Evolutionary conservation across 53 echinoderm and acorn worm species (phyloP).

Genomic region (Apostichopus leukothele): DNA sequence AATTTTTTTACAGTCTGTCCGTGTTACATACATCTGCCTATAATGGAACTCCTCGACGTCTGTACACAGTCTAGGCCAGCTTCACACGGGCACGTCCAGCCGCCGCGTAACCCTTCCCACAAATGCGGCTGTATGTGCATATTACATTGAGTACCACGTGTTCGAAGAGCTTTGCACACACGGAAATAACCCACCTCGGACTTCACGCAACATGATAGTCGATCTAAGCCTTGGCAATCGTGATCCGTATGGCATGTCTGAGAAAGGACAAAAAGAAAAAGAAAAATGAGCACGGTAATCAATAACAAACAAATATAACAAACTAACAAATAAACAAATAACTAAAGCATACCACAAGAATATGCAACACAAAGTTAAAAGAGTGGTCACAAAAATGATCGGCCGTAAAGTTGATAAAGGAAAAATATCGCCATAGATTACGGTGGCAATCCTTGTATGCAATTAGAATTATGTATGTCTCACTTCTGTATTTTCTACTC

Average conservation of each 20-base stretch:
- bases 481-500: too few species aligned
- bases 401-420: too few species aligned
- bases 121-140: slow-evolving; percentile 30
- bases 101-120: slow-evolving; percentile 38
- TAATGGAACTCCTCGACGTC: slow-evolving; percentile 1
- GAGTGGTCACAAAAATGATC: too few species aligned
- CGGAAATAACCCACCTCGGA: slow-evolving; percentile 40
- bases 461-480: too few species aligned
- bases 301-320: too few species aligned
- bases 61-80: slow-evolving; percentile 6
- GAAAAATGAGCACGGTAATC: background rate
- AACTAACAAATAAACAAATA: too few species aligned
- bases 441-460: too few species aligned
- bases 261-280: background rate
- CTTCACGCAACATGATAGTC: slow-evolving; percentile 39
- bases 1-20: too few species aligned
- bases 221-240: slow-evolving; percentile 27
- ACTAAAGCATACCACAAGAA: too few species aligned
- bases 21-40: slow-evolving; percentile 21
- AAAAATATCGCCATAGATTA: too few species aligned
- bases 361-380: too few species aligned
- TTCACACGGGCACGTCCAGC: slow-evolving; percentile 35
- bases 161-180: slow-evolving; percentile 25
- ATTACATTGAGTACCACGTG: slow-evolving; percentile 32
- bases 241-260: slow-evolving; percentile 39